Evolutionary conservation across 1,140 invertebrate species (phyloP).

Genomic region (Ostrea denselamellosa): DNA sequence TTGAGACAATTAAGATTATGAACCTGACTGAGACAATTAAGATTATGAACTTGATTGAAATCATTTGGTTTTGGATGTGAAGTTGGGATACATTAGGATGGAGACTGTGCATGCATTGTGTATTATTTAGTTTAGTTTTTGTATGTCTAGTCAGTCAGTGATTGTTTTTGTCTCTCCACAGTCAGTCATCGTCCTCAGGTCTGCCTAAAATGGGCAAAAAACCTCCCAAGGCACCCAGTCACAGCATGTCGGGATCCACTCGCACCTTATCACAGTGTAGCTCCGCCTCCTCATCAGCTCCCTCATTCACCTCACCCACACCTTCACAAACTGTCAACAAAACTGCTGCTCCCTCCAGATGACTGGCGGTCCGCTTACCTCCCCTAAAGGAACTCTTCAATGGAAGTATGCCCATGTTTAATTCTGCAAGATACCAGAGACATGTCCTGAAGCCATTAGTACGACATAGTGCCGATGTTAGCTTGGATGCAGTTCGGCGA

Average conservation of each 20-base stretch:
- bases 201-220: slow-evolving; percentile 61
- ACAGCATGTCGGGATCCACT: slow-evolving; percentile 18
- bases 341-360: slow-evolving; percentile 53
- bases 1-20: too few species aligned
- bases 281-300: slow-evolving; percentile 30
- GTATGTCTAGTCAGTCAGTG: not conserved
- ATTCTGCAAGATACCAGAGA: slow-evolving; percentile 58
- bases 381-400: slow-evolving; percentile 60
- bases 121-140: not conserved
- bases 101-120: not conserved
- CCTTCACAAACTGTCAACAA: slow-evolving; percentile 39
- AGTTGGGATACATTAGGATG: not conserved
- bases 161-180: slow-evolving; percentile 46
- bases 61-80: not conserved
- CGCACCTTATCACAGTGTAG: slow-evolving; percentile 48
- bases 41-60: too few species aligned
- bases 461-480: slow-evolving; percentile 20
- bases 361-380: slow-evolving; percentile 67
- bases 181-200: slow-evolving; percentile 54
- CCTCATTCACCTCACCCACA: slow-evolving; percentile 41
- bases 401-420: slow-evolving; percentile 58
- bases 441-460: slow-evolving; percentile 10
- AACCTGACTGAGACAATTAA: too few species aligned
- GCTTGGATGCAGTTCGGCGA: slow-evolving; percentile 7
- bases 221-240: slow-evolving; percentile 46